Evolutionary conservation across 2,888 invertebrate genomes (phyloP), one percentile per base, ranked within the genome.

Genomic region (Apeira syringaria): DNA sequence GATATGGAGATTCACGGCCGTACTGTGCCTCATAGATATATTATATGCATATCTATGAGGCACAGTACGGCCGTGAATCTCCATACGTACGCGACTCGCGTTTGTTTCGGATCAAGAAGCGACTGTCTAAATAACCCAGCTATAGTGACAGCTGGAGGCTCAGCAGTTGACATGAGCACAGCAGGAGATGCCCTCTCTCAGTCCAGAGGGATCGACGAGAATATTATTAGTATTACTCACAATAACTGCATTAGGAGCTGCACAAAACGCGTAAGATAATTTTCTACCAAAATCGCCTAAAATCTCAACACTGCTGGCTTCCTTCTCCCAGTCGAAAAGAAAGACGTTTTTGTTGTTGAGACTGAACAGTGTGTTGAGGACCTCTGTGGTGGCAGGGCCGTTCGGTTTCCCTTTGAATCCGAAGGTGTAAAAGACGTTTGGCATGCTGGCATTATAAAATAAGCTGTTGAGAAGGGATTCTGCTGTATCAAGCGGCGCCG

Each of bases 281-380:
- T 5, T 7, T 5, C 7, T 20, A 5, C 5, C 2, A 7, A 2
- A 7, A 7, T 20, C 7, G 7, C 20, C 7, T 2, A n/a, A n/a
- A n/a, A n/a, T 15, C 1, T 15, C 11, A 1, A 47, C 29, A 7
- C 40, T 42, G 7, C 33, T 32, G 2, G 56, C 51, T 42, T 57
- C 57, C 4, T 24, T 29, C 22, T 24, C 31, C 59, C 59, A 59
- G 24, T 59, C 32, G 0, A 57, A 3, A 1, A 53, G 20, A 3
- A 53, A 10, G 0, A 48, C 41, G 18, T 59, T 59, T 28, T 29
- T 36, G 5, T 18, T 5, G 8, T 34, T 10, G 5, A 10, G 20
- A 31, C 5, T 8, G 5, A 48, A 13, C 6, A 44, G 17, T 2
- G 36, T 29, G 0, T 24, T 15, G 1, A 56, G 17, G 4, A 50